Evolutionary conservation across 2,113 vertebrate species (phyloP).

Genomic region (rabbit (Oryctolagus cuniculus)): DNA sequence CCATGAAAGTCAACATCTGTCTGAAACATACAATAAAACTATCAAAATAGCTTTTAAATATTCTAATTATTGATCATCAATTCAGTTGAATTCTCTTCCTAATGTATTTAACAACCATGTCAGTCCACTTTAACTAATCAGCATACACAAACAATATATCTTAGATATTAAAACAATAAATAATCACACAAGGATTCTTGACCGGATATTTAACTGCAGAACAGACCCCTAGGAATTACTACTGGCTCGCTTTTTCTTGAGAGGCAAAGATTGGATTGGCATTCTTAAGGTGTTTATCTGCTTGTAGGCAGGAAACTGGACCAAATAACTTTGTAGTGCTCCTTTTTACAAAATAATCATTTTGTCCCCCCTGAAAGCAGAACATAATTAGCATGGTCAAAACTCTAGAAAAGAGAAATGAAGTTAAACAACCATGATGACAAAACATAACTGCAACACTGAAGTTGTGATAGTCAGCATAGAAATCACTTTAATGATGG

Average conservation of each 20-base stretch:
- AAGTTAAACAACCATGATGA: slow-evolving; percentile 28
- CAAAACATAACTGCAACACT: slow-evolving; percentile 34
- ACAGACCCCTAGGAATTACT: not conserved
- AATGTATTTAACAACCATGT: not conserved
- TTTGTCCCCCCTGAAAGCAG: slow-evolving; percentile 33
- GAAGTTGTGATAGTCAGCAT: slow-evolving; percentile 14
- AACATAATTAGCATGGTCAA: slow-evolving; percentile 31
- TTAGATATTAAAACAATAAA: slow-evolving; percentile 12
- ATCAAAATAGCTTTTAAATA: not conserved
- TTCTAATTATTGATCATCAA: not conserved
- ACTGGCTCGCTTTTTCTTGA: not conserved
- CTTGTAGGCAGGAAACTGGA: not conserved
- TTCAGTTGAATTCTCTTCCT: not conserved
- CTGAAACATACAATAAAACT: slow-evolving; percentile 15
- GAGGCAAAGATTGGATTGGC: not conserved
- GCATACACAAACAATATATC: not conserved
- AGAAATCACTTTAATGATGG: not conserved
- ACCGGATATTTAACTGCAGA: not conserved
- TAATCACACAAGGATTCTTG: not conserved
- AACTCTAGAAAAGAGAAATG: slow-evolving; percentile 15
- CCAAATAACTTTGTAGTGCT: not conserved
- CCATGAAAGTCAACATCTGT: not conserved
- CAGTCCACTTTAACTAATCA: not conserved
- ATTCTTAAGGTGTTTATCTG: not conserved
- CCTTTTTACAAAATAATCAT: not conserved